Evolutionary conservation across 1,140 invertebrate species (phyloP).

Genomic region (Dinothrombium tinctorium): DNA sequence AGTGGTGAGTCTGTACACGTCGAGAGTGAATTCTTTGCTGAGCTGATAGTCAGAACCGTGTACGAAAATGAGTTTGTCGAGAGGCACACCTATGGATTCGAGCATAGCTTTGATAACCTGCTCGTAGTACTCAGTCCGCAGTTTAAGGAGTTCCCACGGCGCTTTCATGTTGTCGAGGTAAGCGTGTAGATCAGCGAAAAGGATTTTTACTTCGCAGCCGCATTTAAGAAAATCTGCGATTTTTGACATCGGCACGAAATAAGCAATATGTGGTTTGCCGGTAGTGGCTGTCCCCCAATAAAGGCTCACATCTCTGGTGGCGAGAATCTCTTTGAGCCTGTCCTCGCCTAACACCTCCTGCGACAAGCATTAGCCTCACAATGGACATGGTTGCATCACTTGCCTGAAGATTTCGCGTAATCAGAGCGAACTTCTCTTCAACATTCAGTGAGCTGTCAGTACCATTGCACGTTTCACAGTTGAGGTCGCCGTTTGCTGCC

Average conservation of each 20-base stretch:
- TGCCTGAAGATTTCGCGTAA: neutral
- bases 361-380: neutral
- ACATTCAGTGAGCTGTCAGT: too few species aligned
- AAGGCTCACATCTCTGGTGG: constrained; percentile 61
- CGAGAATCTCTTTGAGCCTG: constrained; percentile 53
- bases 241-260: constrained; percentile 97
- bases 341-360: constrained; percentile 93
- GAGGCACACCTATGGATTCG: constrained; percentile 63
- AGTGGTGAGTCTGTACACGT: constrained; percentile 75
- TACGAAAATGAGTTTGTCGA: constrained; percentile 88
- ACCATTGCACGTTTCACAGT: too few species aligned
- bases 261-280: constrained; percentile 90
- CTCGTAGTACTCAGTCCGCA: constrained; percentile 82
- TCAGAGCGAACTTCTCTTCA: neutral
- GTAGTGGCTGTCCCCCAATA: constrained; percentile 99
- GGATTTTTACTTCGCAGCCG: constrained; percentile 78
- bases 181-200: constrained; percentile 94
- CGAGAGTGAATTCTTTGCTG: constrained; percentile 81
- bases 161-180: constrained; percentile 99
- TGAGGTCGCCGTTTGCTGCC: too few species aligned
- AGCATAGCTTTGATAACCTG: constrained; percentile 83
- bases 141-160: constrained; percentile 70
- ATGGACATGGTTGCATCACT: neutral
- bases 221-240: constrained; percentile 90
- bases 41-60: constrained; percentile 87